phyloP scores from a whole-genome alignment of 2,113 vertebrate species.

The Periophthalmodon schlosseri region DNA sequence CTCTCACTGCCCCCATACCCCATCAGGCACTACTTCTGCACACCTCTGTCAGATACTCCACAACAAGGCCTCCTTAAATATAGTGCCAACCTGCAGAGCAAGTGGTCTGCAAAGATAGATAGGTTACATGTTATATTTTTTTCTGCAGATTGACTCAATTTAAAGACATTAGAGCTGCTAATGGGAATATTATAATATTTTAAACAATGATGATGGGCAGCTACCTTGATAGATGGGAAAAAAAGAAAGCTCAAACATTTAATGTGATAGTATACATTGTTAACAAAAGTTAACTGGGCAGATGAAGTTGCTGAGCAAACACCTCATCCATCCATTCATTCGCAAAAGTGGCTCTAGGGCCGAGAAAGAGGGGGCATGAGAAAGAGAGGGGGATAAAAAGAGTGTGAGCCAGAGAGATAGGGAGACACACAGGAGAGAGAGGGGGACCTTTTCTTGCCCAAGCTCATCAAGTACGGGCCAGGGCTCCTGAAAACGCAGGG shows the following conservation, averaged over 20 bases:
- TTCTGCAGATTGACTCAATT: not conserved
- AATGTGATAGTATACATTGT: not conserved
- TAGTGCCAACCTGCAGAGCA: not conserved
- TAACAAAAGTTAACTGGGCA: conserved; percentile 31
- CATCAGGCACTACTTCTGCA: conserved; percentile 61
- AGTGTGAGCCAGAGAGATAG: conserved; percentile 49
- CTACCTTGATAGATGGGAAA: too few species aligned
- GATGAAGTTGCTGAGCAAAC: conserved; percentile 88
- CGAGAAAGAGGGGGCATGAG: conserved; percentile 48
- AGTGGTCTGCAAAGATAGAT: not conserved
- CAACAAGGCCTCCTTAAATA: not conserved
- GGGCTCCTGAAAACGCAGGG: conserved; percentile 96
- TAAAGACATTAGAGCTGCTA: not conserved
- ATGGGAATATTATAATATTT: not conserved
- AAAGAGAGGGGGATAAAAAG: conserved; percentile 63
- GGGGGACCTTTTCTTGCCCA: conserved; percentile 91
- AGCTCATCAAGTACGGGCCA: conserved; percentile 99
- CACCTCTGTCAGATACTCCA: conserved; percentile 65
- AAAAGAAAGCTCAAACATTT: too few species aligned
- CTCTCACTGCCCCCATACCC: conserved; percentile 52
- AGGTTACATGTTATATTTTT: not conserved
- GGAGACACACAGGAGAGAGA: conserved; percentile 77
- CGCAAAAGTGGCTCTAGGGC: conserved; percentile 84
- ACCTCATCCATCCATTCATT: conserved; percentile 93
- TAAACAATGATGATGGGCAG: not conserved